Conservation (phyloP, 2,113 vertebrate genomes). For the Xyliphius kryptos region DNA sequence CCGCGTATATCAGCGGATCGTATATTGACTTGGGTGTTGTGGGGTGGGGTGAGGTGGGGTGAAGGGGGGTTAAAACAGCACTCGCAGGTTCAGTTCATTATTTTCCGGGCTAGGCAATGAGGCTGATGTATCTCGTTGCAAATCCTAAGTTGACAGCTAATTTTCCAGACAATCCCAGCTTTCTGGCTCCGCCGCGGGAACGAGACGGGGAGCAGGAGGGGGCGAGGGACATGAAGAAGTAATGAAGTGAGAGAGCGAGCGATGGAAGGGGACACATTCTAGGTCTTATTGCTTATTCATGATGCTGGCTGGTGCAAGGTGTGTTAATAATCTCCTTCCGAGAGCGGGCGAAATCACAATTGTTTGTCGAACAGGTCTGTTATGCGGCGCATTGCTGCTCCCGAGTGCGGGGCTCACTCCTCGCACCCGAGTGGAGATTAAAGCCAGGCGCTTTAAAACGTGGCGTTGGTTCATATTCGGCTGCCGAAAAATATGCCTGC, state of each 20-base stretch:
- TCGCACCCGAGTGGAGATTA: constrained; percentile 58
- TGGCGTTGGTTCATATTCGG: constrained; percentile 54
- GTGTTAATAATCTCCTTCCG: constrained; percentile 68
- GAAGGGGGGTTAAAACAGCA: too few species aligned
- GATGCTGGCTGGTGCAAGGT: constrained; percentile 58
- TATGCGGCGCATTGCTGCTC: constrained; percentile 49
- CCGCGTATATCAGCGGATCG: too few species aligned
- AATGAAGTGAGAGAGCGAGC: constrained; percentile 3
- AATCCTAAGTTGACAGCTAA: constrained; percentile 65
- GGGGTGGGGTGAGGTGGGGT: too few species aligned
- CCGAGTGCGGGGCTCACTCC: constrained; percentile 52
- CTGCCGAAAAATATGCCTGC: constrained; percentile 27
- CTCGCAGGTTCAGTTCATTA: constrained; percentile 65
- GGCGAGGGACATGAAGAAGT: background rate
- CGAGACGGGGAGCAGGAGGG: constrained; percentile 34
- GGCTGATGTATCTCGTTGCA: constrained; percentile 64
- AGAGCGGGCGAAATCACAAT: constrained; percentile 61
- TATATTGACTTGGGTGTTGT: too few species aligned
- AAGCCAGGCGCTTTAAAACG: constrained; percentile 36
- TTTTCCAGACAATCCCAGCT: constrained; percentile 66
- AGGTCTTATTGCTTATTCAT: constrained; percentile 69
- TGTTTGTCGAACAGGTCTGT: constrained; percentile 63
- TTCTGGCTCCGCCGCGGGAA: constrained; percentile 50
- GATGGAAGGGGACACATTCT: constrained; percentile 27
- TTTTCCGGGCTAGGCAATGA: constrained; percentile 62